A percentile compares a stretch with the other conserved stretches of the same genome.
These are phyloP conservation scores for Odontothrips loti DNA, from an alignment of 2,888 invertebrate species.

Conservation along the genomic window DNA sequence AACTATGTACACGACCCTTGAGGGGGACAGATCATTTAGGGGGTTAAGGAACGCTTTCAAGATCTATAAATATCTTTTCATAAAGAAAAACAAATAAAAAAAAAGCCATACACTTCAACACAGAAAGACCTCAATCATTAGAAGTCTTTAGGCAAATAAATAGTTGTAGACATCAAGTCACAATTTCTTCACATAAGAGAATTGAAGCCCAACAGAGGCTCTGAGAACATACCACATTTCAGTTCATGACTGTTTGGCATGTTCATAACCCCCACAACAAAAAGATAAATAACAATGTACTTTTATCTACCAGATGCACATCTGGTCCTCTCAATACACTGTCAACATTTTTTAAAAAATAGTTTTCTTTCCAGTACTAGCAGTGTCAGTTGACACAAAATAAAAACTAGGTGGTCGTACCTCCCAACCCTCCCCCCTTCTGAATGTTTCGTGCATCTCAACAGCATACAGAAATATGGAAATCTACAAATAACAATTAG, in stretches of 20 bases:
- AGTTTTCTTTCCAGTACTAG: conserved; percentile 38
- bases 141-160: conserved; percentile 19
- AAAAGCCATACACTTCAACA: conserved; percentile 26
- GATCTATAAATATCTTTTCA: conserved; percentile 30
- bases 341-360: conserved; percentile 31
- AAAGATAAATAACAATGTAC: conserved; percentile 26
- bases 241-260: neutral
- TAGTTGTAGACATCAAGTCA: conserved; percentile 19
- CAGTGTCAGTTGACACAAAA: conserved; percentile 42
- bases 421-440: conserved; percentile 58
- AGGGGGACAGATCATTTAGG: conserved; percentile 41
- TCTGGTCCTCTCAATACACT: conserved; percentile 17
- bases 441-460: conserved; percentile 86
- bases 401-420: conserved; percentile 47
- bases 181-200: conserved; percentile 26
- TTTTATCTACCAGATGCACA: conserved; percentile 4
- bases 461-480: conserved; percentile 66
- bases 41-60: conserved; percentile 39
- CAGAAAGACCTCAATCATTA: neutral
- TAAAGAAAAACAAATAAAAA: conserved; percentile 28
- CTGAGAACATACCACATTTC: neutral
- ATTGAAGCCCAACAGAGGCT: conserved; percentile 14
- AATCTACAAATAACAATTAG: conserved; percentile 31
- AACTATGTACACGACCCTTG: conserved; percentile 41
- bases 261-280: conserved; percentile 19